Evolutionary conservation across 2,888 invertebrate genomes (phyloP), one percentile per base, ranked within the genome.

Genomic region (Andrena fulva): DNA sequence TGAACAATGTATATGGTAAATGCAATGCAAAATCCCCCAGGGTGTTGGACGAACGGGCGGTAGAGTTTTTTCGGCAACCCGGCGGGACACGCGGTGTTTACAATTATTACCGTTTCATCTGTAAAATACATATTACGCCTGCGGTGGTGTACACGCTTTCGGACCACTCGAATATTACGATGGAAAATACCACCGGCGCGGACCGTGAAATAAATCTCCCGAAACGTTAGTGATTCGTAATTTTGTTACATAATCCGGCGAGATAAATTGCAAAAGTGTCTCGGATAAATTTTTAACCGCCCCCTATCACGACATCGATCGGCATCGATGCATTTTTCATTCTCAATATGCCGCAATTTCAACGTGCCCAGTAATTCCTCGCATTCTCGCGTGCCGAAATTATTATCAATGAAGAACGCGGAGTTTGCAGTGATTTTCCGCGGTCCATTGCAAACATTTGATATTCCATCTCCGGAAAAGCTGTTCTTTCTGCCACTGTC

Each of bases 1-100:
- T 68, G 90, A 83, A 84, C 70, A 84, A 80, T 69, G 52, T 48
- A 50, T 42, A 56, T 33, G 33, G 20, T 50, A 66, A 66, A 42
- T 74, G 31, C 33, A 48, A 59, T n/a, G 56, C 20, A 42, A 50
- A 82, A 74, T 59, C 35, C 59, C 29, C 35, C 42, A 5, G n/a
- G 66, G 6, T 33, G 29, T 8, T 67, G 59, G n/a, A 20, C 20
- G 29, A 3, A 8, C 24, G 12, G n/a, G 10, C 6, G n/a, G 0
- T 0, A 20, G 20, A 33, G 33, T 5, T 62, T 52, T 54, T 72
- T 33, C 5, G 1, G 1, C n/a, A 29, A 10, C 5, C 20, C 48
- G 27, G n/a, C 6, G 42, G 24, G 54, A 16, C 16, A 20, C 10
- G 33, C 3, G 42, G 24, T 74, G 48, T 82, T 82, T 82, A 52